These are phyloP conservation scores for Pheosia gnoma DNA, from an alignment of 2,888 invertebrate genomes.

Conservation along the genomic window DNA sequence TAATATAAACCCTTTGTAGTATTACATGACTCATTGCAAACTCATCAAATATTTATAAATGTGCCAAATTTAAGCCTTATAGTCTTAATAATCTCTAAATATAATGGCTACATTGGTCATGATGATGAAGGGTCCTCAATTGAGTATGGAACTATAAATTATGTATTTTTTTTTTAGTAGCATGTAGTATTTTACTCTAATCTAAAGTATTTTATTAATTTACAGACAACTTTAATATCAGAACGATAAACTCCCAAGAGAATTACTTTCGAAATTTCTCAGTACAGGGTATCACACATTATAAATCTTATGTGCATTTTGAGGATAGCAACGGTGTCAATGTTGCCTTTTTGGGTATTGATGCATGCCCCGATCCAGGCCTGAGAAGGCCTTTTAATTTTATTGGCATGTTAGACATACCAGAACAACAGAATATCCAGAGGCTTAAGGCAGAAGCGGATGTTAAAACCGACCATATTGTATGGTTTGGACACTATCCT, in stretches of 20 bases:
- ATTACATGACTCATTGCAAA: too few species aligned
- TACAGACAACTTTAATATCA: slow-evolving; percentile 95
- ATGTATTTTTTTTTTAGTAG: too few species aligned
- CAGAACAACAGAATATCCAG: slow-evolving; percentile 84
- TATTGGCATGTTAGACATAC: slow-evolving; percentile 87
- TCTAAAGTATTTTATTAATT: slow-evolving; percentile 38
- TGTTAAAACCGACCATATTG: slow-evolving; percentile 67
- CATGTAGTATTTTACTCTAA: not conserved
- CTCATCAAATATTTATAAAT: too few species aligned
- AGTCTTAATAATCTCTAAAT: too few species aligned
- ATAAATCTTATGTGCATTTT: slow-evolving; percentile 89
- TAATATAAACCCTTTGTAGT: too few species aligned
- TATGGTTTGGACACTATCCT: slow-evolving; percentile 95
- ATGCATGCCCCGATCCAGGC: slow-evolving; percentile 94
- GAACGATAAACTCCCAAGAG: slow-evolving; percentile 85
- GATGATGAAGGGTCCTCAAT: too few species aligned
- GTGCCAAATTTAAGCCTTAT: too few species aligned
- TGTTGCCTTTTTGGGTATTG: slow-evolving; percentile 93
- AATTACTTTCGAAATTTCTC: slow-evolving; percentile 93
- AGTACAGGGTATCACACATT: slow-evolving; percentile 88
- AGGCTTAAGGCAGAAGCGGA: slow-evolving; percentile 83
- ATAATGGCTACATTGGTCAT: too few species aligned
- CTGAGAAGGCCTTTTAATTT: slow-evolving; percentile 95
- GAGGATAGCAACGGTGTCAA: slow-evolving; percentile 82
- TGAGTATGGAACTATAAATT: too few species aligned